Base-by-base conservation (phyloP, 2,797 vertebrate species). In the Eidolon dupreanum region DNA sequence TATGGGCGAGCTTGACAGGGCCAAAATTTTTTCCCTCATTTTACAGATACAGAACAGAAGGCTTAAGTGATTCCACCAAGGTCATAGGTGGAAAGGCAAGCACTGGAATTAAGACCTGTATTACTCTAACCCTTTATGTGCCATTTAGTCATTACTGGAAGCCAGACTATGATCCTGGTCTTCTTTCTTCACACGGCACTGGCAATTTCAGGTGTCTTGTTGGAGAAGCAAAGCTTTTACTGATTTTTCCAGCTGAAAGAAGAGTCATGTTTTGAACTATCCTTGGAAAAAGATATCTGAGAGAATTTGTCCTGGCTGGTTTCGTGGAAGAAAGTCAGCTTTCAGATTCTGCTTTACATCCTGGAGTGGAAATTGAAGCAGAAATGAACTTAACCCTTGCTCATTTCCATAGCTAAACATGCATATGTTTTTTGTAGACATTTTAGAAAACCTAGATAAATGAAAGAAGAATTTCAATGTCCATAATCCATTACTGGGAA, bases 381-480 rank as follows among this genome's bases (percentile, higher is more conserved):
- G 4, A 59, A 6, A 20, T 57, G 33, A 66, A 65, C 9, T 88
- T 84, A 68, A 65, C 31, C 9, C 15, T 68, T 66, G 10, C 0
- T 89, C 20, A 33, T 78, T 84, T 75, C 24, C 33, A 9, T 38
- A 86, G 33, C 51, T 86, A 63, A 93, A 43, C 57, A 78, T 55
- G 55, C 51, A 17, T 15, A 7, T 89, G 1, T 89, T 61, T 74
- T 53, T 46, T 59, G 26, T 5, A 65, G 73, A 75, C 22, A 36
- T 38, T 51, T 77, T 73, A 66, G 61, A 33, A 73, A 82, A 65
- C 6, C 57, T 79, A 55, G 38, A 65, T 87, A 93, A 83, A n/a
- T 74, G n/a, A 38, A 73, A 88, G 22, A 49, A 65, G 31, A 6
- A 59, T 20, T 36, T 5, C 63, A 93, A 41, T 77, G 5, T 24